Conservation (phyloP, 2,113 vertebrate genomes). For the Mus spicilegus region DNA sequence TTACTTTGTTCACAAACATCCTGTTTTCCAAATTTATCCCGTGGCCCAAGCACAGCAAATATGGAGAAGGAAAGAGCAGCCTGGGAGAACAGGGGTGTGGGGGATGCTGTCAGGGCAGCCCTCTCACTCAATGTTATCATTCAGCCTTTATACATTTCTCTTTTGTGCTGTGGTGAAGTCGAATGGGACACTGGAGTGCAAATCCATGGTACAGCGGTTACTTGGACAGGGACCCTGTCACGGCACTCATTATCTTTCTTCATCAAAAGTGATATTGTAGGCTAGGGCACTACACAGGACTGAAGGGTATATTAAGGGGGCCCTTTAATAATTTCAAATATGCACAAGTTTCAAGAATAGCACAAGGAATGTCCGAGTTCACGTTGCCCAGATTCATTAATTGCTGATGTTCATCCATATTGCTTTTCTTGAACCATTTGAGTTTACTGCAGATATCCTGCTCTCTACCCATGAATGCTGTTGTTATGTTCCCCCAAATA, state of each 20-base stretch:
- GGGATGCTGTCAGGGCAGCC: background rate
- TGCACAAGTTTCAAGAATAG: background rate
- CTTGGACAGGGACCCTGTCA: background rate
- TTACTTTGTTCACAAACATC: background rate
- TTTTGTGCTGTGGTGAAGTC: background rate
- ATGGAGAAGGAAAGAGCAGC: background rate
- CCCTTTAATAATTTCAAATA: background rate
- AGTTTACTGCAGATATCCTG: background rate
- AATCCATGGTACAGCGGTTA: background rate
- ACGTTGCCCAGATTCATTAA: background rate
- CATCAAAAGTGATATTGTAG: background rate
- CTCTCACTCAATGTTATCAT: background rate
- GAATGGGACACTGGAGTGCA: background rate
- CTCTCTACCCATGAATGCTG: background rate
- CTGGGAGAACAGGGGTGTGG: background rate
- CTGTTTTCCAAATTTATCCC: background rate
- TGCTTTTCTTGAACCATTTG: background rate
- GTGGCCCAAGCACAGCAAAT: background rate
- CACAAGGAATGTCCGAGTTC: background rate
- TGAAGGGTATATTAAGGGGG: background rate
- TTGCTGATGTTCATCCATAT: background rate
- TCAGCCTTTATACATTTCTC: constrained; percentile 4
- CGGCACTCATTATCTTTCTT: no score
- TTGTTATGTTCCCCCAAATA: background rate
- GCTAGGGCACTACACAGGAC: no score